These are phyloP conservation scores for Rhinella marina DNA, from an alignment of 2,797 vertebrate species.

Conservation along the genomic window DNA sequence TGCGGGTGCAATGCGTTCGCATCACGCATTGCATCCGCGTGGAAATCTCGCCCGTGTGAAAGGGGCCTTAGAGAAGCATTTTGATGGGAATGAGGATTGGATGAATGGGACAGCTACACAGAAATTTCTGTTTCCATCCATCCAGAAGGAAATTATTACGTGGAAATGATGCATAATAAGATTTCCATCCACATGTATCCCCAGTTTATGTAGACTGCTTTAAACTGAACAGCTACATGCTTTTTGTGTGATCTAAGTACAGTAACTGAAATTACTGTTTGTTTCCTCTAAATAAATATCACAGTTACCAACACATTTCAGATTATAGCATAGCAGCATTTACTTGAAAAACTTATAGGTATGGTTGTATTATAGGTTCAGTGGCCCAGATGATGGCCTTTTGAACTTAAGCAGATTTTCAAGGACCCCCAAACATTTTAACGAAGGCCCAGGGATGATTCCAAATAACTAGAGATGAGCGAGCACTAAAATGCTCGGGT, in stretches of 20 bases:
- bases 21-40: too few relatives aligned
- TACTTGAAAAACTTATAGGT: not conserved
- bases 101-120: not conserved
- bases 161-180: not conserved
- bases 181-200: not conserved
- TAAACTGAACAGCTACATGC: not conserved
- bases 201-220: not conserved
- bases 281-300: constrained; percentile 5
- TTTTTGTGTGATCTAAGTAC: not conserved
- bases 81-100: not conserved
- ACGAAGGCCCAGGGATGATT: too few relatives aligned
- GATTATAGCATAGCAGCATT: not conserved
- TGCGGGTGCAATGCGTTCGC: too few relatives aligned
- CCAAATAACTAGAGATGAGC: too few relatives aligned
- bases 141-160: not conserved
- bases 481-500: too few relatives aligned
- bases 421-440: too few relatives aligned
- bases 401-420: not conserved
- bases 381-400: not conserved
- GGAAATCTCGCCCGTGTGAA: too few relatives aligned
- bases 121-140: not conserved
- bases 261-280: not conserved
- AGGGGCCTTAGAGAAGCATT: not conserved
- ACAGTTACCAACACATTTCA: not conserved
- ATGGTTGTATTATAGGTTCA: not conserved